Percentiles rank a stretch among this genome's conserved stretches.
Conservation (phyloP, 2,113 vertebrate species). For the Phaetusa simplex region DNA sequence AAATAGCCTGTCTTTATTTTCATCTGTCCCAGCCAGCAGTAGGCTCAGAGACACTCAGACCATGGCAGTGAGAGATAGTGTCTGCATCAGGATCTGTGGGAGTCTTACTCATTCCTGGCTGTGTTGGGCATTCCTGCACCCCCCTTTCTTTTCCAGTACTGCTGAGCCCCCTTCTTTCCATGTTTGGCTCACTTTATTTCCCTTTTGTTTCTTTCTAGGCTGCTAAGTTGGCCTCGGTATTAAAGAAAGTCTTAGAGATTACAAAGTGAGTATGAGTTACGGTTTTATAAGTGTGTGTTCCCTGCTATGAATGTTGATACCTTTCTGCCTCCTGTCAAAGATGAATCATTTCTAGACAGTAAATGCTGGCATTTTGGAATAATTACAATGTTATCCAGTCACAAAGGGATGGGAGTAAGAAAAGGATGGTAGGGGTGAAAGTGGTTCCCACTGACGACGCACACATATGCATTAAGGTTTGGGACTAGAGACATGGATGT, state of each 20-base stretch:
- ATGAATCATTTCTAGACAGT: not conserved
- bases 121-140: not conserved
- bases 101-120: not conserved
- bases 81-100: not conserved
- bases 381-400: not conserved
- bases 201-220: slow-evolving; percentile 74
- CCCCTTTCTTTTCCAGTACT: not conserved
- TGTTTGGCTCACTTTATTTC: not conserved
- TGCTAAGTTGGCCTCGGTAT: slow-evolving; percentile 80
- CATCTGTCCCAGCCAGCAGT: not conserved
- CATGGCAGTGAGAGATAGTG: not conserved
- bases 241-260: slow-evolving; percentile 88
- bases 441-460: not conserved
- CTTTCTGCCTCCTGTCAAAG: not conserved
- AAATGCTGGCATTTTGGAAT: not conserved
- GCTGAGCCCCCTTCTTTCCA: not conserved
- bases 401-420: not conserved
- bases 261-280: slow-evolving; percentile 80
- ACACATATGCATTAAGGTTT: not conserved
- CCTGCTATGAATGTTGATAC: not conserved
- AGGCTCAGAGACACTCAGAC: not conserved
- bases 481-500: not conserved
- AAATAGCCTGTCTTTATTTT: not conserved
- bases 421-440: not conserved
- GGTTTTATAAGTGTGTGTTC: not conserved